These are phyloP conservation scores for Aldabrachelys gigantea DNA, from an alignment of 2,113 vertebrate species.

Conservation along the genomic window DNA sequence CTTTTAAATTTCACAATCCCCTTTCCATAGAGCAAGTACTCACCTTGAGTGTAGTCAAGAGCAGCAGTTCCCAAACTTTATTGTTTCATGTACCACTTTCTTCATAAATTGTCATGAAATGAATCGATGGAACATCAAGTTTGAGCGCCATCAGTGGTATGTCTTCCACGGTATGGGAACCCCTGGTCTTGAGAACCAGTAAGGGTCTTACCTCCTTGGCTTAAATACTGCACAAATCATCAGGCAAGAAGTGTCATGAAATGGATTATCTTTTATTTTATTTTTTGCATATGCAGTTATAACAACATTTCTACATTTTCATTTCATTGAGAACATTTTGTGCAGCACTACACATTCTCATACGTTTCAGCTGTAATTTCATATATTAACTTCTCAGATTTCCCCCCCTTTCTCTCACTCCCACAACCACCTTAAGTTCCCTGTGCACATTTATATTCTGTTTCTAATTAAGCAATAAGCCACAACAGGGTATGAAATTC, in stretches of 20 bases:
- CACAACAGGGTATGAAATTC: neutral
- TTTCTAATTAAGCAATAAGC: conserved; percentile 39
- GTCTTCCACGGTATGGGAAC: neutral
- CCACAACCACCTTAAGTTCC: conserved; percentile 19
- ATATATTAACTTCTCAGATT: neutral
- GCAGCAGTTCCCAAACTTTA: neutral
- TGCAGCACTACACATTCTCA: conserved; percentile 18
- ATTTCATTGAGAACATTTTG: conserved; percentile 26
- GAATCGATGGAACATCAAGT: neutral
- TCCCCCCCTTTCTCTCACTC: conserved; percentile 29
- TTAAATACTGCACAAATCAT: neutral
- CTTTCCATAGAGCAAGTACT: neutral
- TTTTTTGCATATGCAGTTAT: conserved; percentile 27
- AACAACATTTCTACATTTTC: conserved; percentile 1
- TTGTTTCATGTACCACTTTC: neutral
- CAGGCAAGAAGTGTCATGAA: conserved; percentile 12
- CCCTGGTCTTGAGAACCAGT: neutral
- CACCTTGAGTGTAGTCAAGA: neutral
- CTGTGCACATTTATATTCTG: neutral
- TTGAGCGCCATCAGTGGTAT: neutral
- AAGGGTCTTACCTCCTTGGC: neutral
- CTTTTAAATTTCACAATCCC: neutral
- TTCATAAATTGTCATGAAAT: neutral
- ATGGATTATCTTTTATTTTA: conserved; percentile 1
- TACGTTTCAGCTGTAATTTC: conserved; percentile 18